Evolutionary conservation across 2,113 vertebrate genomes (phyloP).

Genomic region (Crocuta crocuta): DNA sequence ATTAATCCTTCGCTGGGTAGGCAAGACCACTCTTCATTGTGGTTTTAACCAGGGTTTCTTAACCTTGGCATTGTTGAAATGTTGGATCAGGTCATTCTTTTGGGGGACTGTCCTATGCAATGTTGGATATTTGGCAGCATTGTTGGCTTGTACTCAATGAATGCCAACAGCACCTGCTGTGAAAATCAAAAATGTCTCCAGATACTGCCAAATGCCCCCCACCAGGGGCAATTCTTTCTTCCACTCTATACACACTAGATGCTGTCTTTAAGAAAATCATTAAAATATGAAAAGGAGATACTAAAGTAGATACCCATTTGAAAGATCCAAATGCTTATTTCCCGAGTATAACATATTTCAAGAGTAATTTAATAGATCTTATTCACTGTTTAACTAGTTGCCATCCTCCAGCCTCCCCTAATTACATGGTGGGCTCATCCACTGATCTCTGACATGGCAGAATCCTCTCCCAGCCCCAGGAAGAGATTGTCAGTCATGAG

Average conservation of each 20-base stretch:
- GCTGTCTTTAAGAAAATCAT: background rate
- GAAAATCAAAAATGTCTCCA: background rate
- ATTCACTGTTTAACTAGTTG: background rate
- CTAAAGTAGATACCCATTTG: background rate
- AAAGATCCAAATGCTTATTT: slow-evolving; percentile 7
- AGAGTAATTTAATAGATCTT: background rate
- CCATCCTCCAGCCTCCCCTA: background rate
- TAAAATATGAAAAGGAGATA: background rate
- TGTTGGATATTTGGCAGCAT: background rate
- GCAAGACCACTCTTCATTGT: background rate
- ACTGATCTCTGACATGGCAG: background rate
- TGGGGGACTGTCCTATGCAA: background rate
- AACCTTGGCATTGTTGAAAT: background rate
- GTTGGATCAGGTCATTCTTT: background rate
- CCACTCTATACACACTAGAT: background rate
- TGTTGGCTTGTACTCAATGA: background rate
- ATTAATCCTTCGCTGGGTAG: background rate
- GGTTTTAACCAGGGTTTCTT: background rate
- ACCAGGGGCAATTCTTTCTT: background rate
- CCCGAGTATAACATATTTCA: background rate
- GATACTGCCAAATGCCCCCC: background rate
- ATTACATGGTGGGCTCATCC: background rate
- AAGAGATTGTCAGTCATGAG: background rate
- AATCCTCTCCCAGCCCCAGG: background rate
- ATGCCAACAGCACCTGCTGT: background rate